Percentiles rank a stretch among this genome's conserved stretches.
phyloP scores from a whole-genome alignment of 2,888 invertebrate species.

The Dorcus parallelipipedus region DNA sequence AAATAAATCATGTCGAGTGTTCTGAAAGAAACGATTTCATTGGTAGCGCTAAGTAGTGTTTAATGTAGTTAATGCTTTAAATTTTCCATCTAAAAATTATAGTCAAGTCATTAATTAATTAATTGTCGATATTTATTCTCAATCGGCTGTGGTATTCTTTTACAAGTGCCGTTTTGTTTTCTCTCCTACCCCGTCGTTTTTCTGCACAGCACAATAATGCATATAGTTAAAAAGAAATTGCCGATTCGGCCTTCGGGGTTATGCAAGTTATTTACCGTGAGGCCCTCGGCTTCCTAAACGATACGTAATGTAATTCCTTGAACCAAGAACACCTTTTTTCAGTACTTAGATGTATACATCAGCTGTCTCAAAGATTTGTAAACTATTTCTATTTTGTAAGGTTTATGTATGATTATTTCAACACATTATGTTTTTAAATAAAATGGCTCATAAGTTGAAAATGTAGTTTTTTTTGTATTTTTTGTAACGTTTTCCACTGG shows the following conservation, averaged over 20 bases:
- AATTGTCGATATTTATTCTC: conserved; percentile 19
- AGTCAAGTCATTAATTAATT: conserved; percentile 19
- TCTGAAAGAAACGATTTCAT: conserved; percentile 1
- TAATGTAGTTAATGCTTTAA: conserved; percentile 25
- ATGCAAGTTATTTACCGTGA: too few species aligned
- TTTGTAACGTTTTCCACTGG: too few species aligned
- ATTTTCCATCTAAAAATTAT: conserved; percentile 24
- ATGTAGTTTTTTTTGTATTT: conserved; percentile 1
- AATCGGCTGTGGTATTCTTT: conserved; percentile 20
- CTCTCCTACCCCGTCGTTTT: too few species aligned
- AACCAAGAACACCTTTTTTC: conserved; percentile 9
- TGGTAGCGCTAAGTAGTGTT: conserved; percentile 23
- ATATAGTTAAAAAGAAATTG: too few species aligned
- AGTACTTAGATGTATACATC: conserved; percentile 7
- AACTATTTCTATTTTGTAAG: conserved; percentile 18
- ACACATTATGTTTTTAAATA: conserved; percentile 28
- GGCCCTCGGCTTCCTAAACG: too few species aligned
- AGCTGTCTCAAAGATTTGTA: conserved; percentile 5
- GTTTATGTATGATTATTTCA: conserved; percentile 26
- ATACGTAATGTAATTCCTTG: not conserved
- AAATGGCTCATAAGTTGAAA: conserved; percentile 25
- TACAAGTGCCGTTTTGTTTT: conserved; percentile 1
- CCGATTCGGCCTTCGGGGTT: too few species aligned
- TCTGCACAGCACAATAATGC: too few species aligned
- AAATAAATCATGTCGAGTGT: conserved; percentile 1